phyloP scores from a whole-genome alignment of 2,888 invertebrate species.

The Cataglyphis livida region DNA sequence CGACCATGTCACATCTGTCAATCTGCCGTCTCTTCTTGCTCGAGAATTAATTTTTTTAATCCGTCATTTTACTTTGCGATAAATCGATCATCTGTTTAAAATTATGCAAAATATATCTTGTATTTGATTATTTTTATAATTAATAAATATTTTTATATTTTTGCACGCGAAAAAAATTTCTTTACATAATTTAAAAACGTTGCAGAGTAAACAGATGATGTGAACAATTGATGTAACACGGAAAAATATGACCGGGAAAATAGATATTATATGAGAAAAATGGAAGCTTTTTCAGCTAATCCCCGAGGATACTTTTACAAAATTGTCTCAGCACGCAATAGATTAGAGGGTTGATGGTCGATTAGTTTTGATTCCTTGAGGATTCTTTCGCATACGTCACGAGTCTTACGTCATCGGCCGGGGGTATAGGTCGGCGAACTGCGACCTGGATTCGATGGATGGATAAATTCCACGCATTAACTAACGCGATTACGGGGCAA shows the following conservation, averaged over 20 bases:
- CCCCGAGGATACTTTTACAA: neutral
- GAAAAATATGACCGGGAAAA: neutral
- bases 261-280: neutral
- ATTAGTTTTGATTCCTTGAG: slow-evolving; percentile 34
- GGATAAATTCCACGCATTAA: slow-evolving; percentile 61
- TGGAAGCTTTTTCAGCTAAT: neutral
- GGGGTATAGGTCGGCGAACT: slow-evolving; percentile 55
- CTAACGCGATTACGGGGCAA: slow-evolving; percentile 38
- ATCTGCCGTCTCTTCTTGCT: slow-evolving; percentile 17
- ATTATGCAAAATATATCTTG: neutral
- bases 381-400: slow-evolving; percentile 38
- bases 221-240: neutral
- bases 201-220: neutral
- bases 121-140: neutral
- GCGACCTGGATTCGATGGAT: slow-evolving; percentile 55
- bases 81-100: neutral
- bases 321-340: neutral
- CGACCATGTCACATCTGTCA: neutral
- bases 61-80: neutral
- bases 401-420: slow-evolving; percentile 42
- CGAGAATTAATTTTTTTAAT: neutral
- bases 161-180: neutral
- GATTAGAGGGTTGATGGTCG: slow-evolving; percentile 5
- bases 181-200: neutral
- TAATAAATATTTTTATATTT: neutral